phyloP scores from a whole-genome alignment of 2,113 vertebrate species.

The Phrynocephalus versicolor region DNA sequence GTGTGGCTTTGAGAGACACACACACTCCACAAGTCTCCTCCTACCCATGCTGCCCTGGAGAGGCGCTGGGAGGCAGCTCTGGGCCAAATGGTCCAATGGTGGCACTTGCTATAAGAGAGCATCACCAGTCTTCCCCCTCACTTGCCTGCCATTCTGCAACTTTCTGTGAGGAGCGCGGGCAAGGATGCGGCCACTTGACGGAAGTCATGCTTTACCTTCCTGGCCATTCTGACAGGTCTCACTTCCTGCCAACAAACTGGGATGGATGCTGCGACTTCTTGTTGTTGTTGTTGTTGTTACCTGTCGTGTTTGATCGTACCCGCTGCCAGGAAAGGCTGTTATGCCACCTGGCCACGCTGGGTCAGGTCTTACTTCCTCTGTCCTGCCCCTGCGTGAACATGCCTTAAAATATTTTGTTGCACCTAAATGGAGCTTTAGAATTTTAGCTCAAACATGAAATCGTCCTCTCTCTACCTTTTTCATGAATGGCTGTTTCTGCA shows the following conservation, averaged over 20 bases:
- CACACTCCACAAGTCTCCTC: too few relatives aligned
- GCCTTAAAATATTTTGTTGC: not conserved
- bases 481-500: not conserved
- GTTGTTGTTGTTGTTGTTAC: not conserved
- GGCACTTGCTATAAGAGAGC: not conserved
- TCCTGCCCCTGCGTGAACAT: not conserved
- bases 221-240: not conserved
- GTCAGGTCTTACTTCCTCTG: not conserved
- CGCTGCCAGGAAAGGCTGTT: not conserved
- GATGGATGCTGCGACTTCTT: not conserved
- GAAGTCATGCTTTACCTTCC: not conserved
- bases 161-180: not conserved
- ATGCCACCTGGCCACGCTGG: not conserved
- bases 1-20: too few relatives aligned
- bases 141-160: not conserved
- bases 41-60: not conserved
- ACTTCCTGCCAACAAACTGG: not conserved
- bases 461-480: not conserved
- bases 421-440: not conserved
- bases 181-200: not conserved
- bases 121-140: too few relatives aligned
- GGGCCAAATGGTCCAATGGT: too few relatives aligned
- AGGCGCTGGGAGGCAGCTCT: not conserved
- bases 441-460: not conserved
- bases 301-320: not conserved